phyloP scores from a whole-genome alignment of 2,888 invertebrate species.

The Syritta pipiens region DNA sequence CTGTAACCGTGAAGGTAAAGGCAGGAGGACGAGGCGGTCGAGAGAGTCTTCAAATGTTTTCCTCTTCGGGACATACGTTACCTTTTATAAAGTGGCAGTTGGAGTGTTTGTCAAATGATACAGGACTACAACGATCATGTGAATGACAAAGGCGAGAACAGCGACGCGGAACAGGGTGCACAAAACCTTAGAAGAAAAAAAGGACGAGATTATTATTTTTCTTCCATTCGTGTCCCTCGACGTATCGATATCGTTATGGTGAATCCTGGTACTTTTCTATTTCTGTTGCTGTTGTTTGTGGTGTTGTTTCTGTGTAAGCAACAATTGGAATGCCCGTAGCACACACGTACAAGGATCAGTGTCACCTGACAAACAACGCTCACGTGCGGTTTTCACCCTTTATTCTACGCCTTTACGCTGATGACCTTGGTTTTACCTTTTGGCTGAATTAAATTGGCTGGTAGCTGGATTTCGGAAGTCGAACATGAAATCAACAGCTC shows the following conservation, averaged over 20 bases:
- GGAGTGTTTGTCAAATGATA: slow-evolving; percentile 56
- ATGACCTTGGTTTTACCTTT: slow-evolving; percentile 52
- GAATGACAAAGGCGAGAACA: slow-evolving; percentile 19
- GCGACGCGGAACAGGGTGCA: background rate
- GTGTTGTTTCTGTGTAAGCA: slow-evolving; percentile 39
- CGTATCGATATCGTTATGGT: slow-evolving; percentile 1
- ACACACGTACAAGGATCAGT: slow-evolving; percentile 31
- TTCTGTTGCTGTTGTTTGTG: slow-evolving; percentile 4
- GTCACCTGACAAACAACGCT: slow-evolving; percentile 46
- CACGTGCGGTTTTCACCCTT: slow-evolving; percentile 45
- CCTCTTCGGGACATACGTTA: slow-evolving; percentile 61
- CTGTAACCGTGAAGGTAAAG: no score
- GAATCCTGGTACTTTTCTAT: background rate
- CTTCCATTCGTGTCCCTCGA: slow-evolving; percentile 17
- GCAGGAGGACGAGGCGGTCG: no score
- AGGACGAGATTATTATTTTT: slow-evolving; percentile 42
- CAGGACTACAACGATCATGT: slow-evolving; percentile 38
- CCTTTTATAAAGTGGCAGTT: slow-evolving; percentile 62
- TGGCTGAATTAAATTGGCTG: slow-evolving; percentile 51
- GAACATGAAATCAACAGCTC: slow-evolving; percentile 56
- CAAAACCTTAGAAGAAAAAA: background rate
- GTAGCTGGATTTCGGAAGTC: slow-evolving; percentile 42
- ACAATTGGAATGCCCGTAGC: slow-evolving; percentile 41
- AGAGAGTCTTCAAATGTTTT: slow-evolving; percentile 45
- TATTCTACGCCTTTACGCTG: slow-evolving; percentile 8